Evolutionary conservation across 2,113 vertebrate species (phyloP), one percentile per base, ranked within the genome.

Genomic region (Sander vitreus): DNA sequence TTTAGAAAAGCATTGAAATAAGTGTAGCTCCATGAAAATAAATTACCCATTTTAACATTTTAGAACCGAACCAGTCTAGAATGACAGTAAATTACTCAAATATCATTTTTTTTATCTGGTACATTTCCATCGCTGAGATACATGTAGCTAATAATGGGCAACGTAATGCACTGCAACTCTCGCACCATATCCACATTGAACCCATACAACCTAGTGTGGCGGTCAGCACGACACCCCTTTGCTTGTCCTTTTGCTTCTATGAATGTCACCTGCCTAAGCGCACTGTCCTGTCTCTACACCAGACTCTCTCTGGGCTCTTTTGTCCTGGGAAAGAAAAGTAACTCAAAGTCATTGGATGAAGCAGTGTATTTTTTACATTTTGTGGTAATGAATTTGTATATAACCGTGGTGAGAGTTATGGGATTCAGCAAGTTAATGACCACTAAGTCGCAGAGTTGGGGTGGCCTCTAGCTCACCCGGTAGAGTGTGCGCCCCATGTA

Each of bases 311-410:
- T 14, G 2, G 11, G 19, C 54, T 50, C 30, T 3, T 12, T 27
- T 25, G 30, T 33, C 5, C 27, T 25, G 21, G 8, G 8, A 27
- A 33, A 18, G 19, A 45, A 47, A 36, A 36, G 21, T 36, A 8
- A 55, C 6, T 36, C 19, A 5, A 21, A 14, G 6, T 58, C 30
- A 13, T 25, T 47, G 33, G 9, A 55, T 71, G 51, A 14, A 45
- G n/a, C 57, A 11, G 43, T 76, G 25, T 48, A 72, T 76, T 72
- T 36, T 36, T 75, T 19, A 76, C 45, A 27, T 10, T 65, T 64
- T 43, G 51, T 39, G 19, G 48, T 27, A 27, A 70, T 13, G 2
- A 27, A 64, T 63, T 74, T 67, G 39, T 11, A 69, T 11, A 69
- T 45, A 58, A 54, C 9, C 45, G 18, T 18, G 50, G 27, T 74